Conservation (phyloP, 2,113 vertebrate genomes). For the Columba livia region DNA sequence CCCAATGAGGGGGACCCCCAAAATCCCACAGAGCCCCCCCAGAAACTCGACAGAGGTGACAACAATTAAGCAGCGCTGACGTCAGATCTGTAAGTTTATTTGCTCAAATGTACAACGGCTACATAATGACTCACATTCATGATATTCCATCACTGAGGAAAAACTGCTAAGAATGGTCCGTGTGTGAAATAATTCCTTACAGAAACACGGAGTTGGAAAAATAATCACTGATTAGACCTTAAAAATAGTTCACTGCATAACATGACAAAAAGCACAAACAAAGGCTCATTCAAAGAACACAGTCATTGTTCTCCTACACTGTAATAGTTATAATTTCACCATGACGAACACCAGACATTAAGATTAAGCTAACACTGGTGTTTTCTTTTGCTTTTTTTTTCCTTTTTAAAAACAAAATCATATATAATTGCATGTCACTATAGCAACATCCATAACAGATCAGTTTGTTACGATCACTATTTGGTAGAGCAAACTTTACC, state of each 20-base stretch:
- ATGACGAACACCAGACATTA: constrained; percentile 94
- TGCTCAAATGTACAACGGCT: constrained; percentile 97
- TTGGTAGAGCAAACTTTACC: constrained; percentile 93
- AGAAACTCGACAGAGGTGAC: constrained; percentile 6
- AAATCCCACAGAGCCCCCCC: background rate
- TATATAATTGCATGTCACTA: constrained; percentile 95
- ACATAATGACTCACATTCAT: constrained; percentile 99
- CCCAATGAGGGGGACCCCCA: background rate
- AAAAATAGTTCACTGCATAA: constrained; percentile 91
- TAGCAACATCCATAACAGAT: constrained; percentile 94
- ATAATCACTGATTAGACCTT: constrained; percentile 90
- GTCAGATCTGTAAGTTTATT: constrained; percentile 94
- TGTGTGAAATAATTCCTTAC: constrained; percentile 88
- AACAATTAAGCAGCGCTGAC: constrained; percentile 59
- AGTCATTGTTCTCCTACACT: constrained; percentile 81
- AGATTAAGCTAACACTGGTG: constrained; percentile 95
- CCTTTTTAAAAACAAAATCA: constrained; percentile 78
- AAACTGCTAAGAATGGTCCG: constrained; percentile 97
- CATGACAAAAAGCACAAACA: constrained; percentile 92
- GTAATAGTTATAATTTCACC: constrained; percentile 90
- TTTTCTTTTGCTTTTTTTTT: constrained; percentile 75
- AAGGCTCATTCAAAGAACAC: constrained; percentile 89
- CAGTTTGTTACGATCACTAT: constrained; percentile 95
- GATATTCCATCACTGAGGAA: constrained; percentile 94
- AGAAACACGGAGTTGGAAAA: constrained; percentile 83